phyloP scores from a whole-genome alignment of 1,140 invertebrate genomes.

The Drosophila ambigua region DNA sequence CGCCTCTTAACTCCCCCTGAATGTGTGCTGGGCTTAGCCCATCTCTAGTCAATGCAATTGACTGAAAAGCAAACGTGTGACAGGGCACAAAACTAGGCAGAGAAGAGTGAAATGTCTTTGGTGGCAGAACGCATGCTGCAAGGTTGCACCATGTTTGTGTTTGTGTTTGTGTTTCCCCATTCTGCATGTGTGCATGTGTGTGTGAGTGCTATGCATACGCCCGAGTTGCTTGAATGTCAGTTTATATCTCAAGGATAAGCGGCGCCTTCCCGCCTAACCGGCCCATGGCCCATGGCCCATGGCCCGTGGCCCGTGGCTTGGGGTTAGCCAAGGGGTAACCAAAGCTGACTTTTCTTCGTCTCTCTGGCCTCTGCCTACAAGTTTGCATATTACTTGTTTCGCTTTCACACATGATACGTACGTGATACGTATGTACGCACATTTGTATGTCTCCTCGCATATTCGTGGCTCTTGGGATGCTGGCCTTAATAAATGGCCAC shows the following conservation, averaged over 20 bases:
- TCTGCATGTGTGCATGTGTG: conserved; percentile 36
- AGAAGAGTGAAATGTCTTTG: conserved; percentile 46
- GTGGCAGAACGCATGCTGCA: conserved; percentile 45
- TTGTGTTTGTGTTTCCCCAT: conserved; percentile 52
- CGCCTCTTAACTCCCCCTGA: neutral
- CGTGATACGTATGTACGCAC: too few relatives aligned
- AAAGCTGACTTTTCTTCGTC: too few relatives aligned
- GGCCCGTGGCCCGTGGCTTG: conserved; percentile 48
- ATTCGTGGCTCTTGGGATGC: conserved; percentile 27
- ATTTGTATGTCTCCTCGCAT: conserved; percentile 5
- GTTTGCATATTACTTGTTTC: conserved; percentile 14
- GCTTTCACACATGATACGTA: conserved; percentile 27
- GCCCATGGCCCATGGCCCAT: too few relatives aligned
- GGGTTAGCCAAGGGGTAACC: conserved; percentile 30
- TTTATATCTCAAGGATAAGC: conserved; percentile 82
- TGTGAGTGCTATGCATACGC: conserved; percentile 70
- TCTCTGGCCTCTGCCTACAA: neutral
- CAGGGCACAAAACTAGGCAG: neutral
- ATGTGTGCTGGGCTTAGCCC: neutral
- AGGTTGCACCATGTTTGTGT: conserved; percentile 40
- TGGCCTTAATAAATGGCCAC: conserved; percentile 51
- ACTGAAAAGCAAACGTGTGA: conserved; percentile 41
- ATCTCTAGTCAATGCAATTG: conserved; percentile 73
- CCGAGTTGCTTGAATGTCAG: conserved; percentile 81
- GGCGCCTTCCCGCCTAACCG: conserved; percentile 20